Percentiles rank a stretch among this genome's conserved stretches.
Evolutionary conservation across 2,113 vertebrate genomes (phyloP).

Genomic region (Toxotes jaculatrix): DNA sequence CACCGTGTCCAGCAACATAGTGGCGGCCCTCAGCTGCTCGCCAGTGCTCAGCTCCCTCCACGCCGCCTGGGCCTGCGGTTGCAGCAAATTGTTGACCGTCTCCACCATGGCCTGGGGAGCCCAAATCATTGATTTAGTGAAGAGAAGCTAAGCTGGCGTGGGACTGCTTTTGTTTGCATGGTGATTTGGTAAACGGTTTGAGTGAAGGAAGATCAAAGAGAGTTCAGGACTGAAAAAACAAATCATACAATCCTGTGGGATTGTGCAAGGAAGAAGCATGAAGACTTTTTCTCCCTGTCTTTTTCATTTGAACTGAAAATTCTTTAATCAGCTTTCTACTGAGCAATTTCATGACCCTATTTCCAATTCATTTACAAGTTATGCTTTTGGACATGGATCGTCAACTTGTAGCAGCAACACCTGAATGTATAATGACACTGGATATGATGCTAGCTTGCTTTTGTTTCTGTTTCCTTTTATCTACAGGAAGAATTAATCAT

Average conservation of each 20-base stretch:
- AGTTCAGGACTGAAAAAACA: slow-evolving; percentile 24
- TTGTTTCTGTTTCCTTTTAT: slow-evolving; percentile 48
- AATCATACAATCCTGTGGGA: slow-evolving; percentile 42
- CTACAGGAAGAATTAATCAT: slow-evolving; percentile 50
- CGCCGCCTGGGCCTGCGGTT: slow-evolving; percentile 91
- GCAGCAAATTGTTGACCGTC: slow-evolving; percentile 97
- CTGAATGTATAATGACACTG: slow-evolving; percentile 28
- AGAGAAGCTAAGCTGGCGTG: slow-evolving; percentile 28
- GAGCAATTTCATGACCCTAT: slow-evolving; percentile 26
- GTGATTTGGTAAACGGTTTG: slow-evolving; percentile 50
- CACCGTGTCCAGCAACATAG: slow-evolving; percentile 95
- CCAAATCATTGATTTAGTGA: slow-evolving; percentile 57
- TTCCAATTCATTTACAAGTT: slow-evolving; percentile 23
- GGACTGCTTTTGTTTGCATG: slow-evolving; percentile 38
- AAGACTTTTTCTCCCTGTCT: not conserved
- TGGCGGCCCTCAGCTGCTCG: slow-evolving; percentile 94
- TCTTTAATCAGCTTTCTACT: slow-evolving; percentile 13
- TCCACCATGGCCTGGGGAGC: slow-evolving; percentile 95
- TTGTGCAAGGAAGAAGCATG: slow-evolving; percentile 1
- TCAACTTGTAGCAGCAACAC: slow-evolving; percentile 11
- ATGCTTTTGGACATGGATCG: slow-evolving; percentile 23
- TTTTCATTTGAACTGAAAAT: slow-evolving; percentile 28
- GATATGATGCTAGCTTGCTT: slow-evolving; percentile 21
- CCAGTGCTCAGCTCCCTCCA: slow-evolving; percentile 92
- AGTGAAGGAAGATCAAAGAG: slow-evolving; percentile 43